phyloP scores from a whole-genome alignment of 2,888 invertebrate species.

The Notodonta ziczac region DNA sequence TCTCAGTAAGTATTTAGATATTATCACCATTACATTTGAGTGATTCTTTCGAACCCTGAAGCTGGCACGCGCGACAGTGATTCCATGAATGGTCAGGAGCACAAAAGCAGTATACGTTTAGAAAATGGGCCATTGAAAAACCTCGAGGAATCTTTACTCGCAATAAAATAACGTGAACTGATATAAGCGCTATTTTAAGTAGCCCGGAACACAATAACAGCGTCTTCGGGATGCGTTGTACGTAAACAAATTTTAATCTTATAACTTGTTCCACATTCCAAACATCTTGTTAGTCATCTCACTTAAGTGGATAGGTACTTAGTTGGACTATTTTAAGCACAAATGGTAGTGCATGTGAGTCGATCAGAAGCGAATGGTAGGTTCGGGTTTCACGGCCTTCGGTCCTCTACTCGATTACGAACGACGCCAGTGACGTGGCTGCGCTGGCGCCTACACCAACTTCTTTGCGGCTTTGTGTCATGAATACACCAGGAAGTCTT shows the following conservation, averaged over 20 bases:
- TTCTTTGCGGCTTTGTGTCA: constrained; percentile 60
- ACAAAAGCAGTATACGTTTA: constrained; percentile 54
- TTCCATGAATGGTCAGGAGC: constrained; percentile 60
- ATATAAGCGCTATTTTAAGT: constrained; percentile 35
- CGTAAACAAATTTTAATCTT: constrained; percentile 15
- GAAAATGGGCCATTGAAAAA: constrained; percentile 69
- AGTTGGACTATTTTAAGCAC: constrained; percentile 37
- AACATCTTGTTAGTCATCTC: constrained; percentile 19
- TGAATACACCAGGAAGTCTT: constrained; percentile 58
- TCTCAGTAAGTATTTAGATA: no score
- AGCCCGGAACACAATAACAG: constrained; percentile 21
- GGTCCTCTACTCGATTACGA: constrained; percentile 76
- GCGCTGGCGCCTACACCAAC: constrained; percentile 70
- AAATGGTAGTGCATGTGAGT: constrained; percentile 40
- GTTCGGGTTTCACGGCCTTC: constrained; percentile 81
- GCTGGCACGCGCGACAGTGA: constrained; percentile 33
- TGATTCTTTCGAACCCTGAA: not conserved
- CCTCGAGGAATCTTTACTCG: constrained; percentile 56
- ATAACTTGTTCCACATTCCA: constrained; percentile 9
- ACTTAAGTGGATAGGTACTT: constrained; percentile 19
- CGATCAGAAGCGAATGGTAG: constrained; percentile 72
- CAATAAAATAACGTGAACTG: constrained; percentile 43
- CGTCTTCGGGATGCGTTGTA: constrained; percentile 14
- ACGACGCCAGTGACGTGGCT: constrained; percentile 69
- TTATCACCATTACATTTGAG: no score